A percentile compares a stretch with the other conserved stretches of the same genome.
Evolutionary conservation across 2,797 vertebrate genomes (phyloP).

Genomic region (Mallotus villosus): DNA sequence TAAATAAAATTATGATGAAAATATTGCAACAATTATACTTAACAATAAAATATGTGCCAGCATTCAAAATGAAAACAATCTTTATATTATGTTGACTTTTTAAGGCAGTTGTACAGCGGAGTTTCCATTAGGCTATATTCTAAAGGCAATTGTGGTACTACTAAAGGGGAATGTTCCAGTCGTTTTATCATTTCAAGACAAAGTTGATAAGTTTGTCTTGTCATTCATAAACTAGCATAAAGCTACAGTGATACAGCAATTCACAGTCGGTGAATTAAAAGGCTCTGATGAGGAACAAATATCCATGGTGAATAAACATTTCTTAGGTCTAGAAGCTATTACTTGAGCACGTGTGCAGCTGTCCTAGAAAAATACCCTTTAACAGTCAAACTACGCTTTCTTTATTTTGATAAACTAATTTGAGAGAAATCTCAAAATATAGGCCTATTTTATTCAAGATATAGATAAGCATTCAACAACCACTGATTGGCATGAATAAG

Average conservation of each 20-base stretch:
- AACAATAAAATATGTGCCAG: slow-evolving; percentile 81
- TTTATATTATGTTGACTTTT: slow-evolving; percentile 75
- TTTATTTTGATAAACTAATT: slow-evolving; percentile 72
- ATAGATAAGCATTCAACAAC: slow-evolving; percentile 73
- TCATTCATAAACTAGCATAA: slow-evolving; percentile 88
- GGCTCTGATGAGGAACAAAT: slow-evolving; percentile 73
- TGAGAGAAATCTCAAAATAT: slow-evolving; percentile 73
- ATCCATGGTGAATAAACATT: slow-evolving; percentile 76
- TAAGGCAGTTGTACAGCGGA: slow-evolving; percentile 95
- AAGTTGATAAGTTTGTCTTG: slow-evolving; percentile 78
- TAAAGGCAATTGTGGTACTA: slow-evolving; percentile 98
- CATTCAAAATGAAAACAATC: slow-evolving; percentile 75
- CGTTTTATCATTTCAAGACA: slow-evolving; percentile 72
- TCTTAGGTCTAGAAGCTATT: slow-evolving; percentile 88
- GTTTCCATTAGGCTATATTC: slow-evolving; percentile 80
- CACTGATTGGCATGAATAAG: slow-evolving; percentile 76
- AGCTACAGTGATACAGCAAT: slow-evolving; percentile 81
- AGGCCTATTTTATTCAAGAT: slow-evolving; percentile 31
- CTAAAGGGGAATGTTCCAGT: slow-evolving; percentile 83
- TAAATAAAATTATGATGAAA: slow-evolving; percentile 95
- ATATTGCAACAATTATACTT: slow-evolving; percentile 88
- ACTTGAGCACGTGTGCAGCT: slow-evolving; percentile 76
- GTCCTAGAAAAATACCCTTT: slow-evolving; percentile 84
- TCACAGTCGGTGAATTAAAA: slow-evolving; percentile 83
- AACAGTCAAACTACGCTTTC: slow-evolving; percentile 81